Evolutionary conservation across 53 echinoderm and acorn worm species (phyloP), one percentile per base, ranked within the genome.

Genomic region (Crossaster papposus): DNA sequence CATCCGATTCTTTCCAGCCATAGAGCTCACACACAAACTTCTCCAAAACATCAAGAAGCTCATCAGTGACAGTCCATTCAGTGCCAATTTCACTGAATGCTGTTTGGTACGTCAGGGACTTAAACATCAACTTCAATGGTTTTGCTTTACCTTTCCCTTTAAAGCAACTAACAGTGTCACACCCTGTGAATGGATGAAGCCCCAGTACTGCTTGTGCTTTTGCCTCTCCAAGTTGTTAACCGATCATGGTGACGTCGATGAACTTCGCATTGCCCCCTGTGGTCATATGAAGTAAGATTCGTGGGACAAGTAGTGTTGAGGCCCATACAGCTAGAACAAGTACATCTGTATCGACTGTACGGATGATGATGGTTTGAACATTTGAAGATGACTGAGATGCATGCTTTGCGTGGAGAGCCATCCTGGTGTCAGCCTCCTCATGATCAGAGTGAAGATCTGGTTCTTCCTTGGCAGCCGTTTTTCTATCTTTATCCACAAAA

Each of bases 101-200:
- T 55, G 35, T 81, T 36, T 64, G 79, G 54, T 51, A 89, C 54
- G 26, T 35, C 37, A 50, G 89, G 38, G 64, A 50, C n/a, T 81
- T 82, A 33, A 81, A 17, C 58, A 91, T 37, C 34, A 91, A 18
- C 78, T 91, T 91, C 62, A 91, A 0, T 51, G 84, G 62, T 32
- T 85, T 85, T 63, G 54, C 33, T 68, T 93, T 93, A 8, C 90
- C n/a, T n/a, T n/a, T n/a, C 93, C 92, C 93, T 72, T 93, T 91
- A 15, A 95, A 93, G 14, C 90, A 81, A n/a, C n/a, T n/a, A n/a
- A 95, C 86, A 51, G 88, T 90, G 78, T 93, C 95, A 37, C 95
- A 95, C 28, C 95, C 93, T 63, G 93, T 93, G 30, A 91, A 90
- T 14, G 78, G 82, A 38, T 91, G 93, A 8, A 95, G 64, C n/a